Evolutionary conservation across 2,113 vertebrate species (phyloP), one percentile per base, ranked within the genome.

Genomic region (Grallaria varia): DNA sequence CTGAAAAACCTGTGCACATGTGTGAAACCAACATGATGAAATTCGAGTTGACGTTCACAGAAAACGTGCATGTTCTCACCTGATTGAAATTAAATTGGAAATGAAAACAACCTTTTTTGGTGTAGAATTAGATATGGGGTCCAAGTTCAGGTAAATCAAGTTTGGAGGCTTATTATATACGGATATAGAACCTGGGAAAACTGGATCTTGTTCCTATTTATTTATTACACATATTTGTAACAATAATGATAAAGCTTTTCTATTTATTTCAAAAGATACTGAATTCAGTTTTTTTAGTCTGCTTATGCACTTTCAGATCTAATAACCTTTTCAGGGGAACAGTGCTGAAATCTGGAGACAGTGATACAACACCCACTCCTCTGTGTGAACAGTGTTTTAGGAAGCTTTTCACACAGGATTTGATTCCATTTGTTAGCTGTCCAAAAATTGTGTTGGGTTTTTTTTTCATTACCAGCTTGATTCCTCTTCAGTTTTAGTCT

Each of bases 401-500:
- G 50, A 21, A 77, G 37, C 6, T 63, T 56, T 67, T 84, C 75
- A 37, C 33, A 10, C 10, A 44, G 30, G 39, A 76, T 86, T 94
- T 92, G 77, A 14, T 47, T 96, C 87, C 89, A 77, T 33, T 37
- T 80, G 8, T 42, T 88, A 80, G 56, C 40, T 89, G 60, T 64
- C 62, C 59, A 55, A 53, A 96, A 81, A 40, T 22, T 75, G 24
- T 4, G 24, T 37, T 10, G n/a, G 13, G 22, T 16, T 8, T n/a
- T 35, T 73, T 81, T 90, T 73, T 42, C 50, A 59, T 94, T 93
- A 56, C 94, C 89, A 94, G 27, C 60, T 94, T 95, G 69, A 93
- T 87, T 87, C 69, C 47, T 81, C 44, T 96, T 97, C 92, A 75
- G 55, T 97, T 97, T 80, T 83, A 89, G 53, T 79, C 56, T 93